These are phyloP conservation scores for Nematolebias whitei DNA, from an alignment of 2,113 vertebrate species.

Conservation along the genomic window DNA sequence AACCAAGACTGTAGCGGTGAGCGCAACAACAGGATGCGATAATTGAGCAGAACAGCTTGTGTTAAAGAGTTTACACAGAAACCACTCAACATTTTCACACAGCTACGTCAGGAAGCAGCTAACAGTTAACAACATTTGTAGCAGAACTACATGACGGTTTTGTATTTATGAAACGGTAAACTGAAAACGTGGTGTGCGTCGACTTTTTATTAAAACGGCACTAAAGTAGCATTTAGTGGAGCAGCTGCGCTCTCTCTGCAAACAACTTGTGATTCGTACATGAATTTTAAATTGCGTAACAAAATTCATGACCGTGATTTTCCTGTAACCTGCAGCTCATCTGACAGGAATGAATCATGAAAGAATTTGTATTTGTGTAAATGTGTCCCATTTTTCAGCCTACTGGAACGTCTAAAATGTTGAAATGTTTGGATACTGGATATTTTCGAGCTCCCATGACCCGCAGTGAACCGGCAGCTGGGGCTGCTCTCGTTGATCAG, in stretches of 20 bases:
- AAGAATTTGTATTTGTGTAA: too few relatives aligned
- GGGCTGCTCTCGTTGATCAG: too few relatives aligned
- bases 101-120: conserved; percentile 51
- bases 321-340: not conserved
- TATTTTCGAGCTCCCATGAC: not conserved
- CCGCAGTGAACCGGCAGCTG: too few relatives aligned
- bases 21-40: not conserved
- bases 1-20: not conserved
- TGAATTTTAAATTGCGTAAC: too few relatives aligned
- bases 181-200: conserved; percentile 12
- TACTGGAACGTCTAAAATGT: too few relatives aligned
- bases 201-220: conserved; percentile 31
- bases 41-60: not conserved
- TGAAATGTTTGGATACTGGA: not conserved
- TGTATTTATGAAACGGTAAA: not conserved
- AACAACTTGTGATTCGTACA: not conserved
- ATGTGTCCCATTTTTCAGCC: too few relatives aligned
- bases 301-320: too few relatives aligned
- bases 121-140: conserved; percentile 1
- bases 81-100: conserved; percentile 57
- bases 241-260: conserved; percentile 8
- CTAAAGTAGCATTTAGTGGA: conserved; percentile 28
- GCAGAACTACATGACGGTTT: conserved; percentile 5
- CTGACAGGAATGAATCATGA: not conserved
- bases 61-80: not conserved